Base-by-base conservation (phyloP, 2,113 vertebrate species). In the Onychostruthus taczanowskii region DNA sequence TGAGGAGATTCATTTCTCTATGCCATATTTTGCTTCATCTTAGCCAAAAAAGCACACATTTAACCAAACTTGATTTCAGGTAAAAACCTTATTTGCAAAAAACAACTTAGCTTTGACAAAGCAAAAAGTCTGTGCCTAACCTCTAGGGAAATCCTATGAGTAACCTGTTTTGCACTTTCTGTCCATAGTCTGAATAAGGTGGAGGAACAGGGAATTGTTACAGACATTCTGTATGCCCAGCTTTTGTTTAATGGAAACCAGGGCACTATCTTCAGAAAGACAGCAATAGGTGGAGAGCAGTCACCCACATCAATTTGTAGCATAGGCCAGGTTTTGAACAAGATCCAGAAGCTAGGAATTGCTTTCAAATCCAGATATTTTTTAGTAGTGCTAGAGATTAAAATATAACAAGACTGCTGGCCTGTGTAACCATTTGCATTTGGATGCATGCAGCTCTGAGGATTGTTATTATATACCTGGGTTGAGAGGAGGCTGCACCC, bases 241-340 rank as follows among this genome's bases (percentile, higher is more conserved):
- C 1, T 84, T 77, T 47, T 35, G 28, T 61, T 46, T 50, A 64
- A 80, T 23, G 44, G 8, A 81, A 87, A 39, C 3, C 17, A 39
- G 7, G 9, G 2, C 19, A 11, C 12, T 41, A 41, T 41, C 20
- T 50, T 50, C 4, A 20, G 22, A 78, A 88, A 82, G 61, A 23
- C 26, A 35, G 16, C 0, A 0, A 21, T 16, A 47, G 11, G 16
- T 24, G 13, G 22, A 41, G 24, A 66, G 6, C 13, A 18, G 6
- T 41, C 69, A 62, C 47, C 11, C 26, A 72, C 22, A 39, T 67
- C 7, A 21, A 9, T 41, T 27, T 6, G 2, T 78, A 88, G 58
- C 18, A 35, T 7, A 68, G 8, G 2, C 15, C 15, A 13, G 21
- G 1, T 44, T 66, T 84, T 78, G 44, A 58, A 28, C 28, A 7